These are phyloP conservation scores for Steinernema scapterisci DNA, from an alignment of 2,888 invertebrate species.

Conservation along the genomic window DNA sequence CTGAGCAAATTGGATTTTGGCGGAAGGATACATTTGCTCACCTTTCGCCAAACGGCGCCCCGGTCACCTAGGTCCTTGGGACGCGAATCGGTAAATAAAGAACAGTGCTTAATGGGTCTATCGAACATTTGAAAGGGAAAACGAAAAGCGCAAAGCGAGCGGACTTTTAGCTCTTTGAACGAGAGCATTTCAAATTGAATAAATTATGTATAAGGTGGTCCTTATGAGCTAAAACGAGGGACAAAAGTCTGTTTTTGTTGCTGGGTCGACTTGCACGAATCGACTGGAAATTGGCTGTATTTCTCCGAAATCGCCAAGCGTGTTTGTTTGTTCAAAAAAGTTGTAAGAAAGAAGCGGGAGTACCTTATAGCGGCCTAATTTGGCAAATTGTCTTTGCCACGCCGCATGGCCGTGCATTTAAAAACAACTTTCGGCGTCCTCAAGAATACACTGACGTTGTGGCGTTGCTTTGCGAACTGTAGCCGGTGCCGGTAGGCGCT, in stretches of 20 bases:
- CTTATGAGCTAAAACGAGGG: background rate
- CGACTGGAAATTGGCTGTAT: background rate
- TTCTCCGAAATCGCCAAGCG: background rate
- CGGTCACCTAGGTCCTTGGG: background rate
- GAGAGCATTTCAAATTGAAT: conserved; percentile 17
- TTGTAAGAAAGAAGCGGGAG: background rate
- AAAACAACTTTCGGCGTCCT: conserved; percentile 24
- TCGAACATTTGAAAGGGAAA: background rate
- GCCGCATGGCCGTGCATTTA: conserved; percentile 32
- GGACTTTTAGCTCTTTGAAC: background rate
- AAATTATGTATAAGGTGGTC: conserved; percentile 2
- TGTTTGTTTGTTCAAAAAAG: conserved; percentile 17
- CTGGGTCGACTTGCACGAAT: background rate
- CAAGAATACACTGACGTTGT: background rate
- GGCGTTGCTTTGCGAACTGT: background rate
- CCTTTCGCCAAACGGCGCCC: background rate
- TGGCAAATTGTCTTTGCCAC: conserved; percentile 32
- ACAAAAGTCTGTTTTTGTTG: background rate
- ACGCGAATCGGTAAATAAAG: background rate
- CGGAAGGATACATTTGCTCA: background rate
- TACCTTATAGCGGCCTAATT: conserved; percentile 30
- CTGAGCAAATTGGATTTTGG: background rate
- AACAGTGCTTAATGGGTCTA: background rate
- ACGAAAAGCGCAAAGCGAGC: background rate
- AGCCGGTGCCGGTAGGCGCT: background rate